These are phyloP conservation scores for Camptogramma bilineatum DNA, from an alignment of 2,888 invertebrate genomes.

Conservation along the genomic window DNA sequence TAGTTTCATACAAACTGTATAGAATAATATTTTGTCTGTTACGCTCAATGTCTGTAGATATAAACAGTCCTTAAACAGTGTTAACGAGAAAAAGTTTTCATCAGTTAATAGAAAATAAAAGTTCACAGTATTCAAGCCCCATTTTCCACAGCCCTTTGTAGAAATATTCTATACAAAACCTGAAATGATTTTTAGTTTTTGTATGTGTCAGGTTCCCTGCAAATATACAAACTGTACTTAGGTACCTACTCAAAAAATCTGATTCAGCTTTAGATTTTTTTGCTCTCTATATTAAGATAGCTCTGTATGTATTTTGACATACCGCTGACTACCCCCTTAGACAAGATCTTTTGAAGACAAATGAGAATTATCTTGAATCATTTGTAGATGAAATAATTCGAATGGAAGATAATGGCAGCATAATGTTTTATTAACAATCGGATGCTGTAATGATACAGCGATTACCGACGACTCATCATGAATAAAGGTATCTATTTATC, in stretches of 20 bases:
- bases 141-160: neutral
- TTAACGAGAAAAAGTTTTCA: constrained; percentile 18
- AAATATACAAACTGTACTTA: too few species aligned
- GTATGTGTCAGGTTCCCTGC: too few species aligned
- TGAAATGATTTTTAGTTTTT: neutral
- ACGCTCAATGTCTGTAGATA: too few species aligned
- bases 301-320: too few species aligned
- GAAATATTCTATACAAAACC: neutral
- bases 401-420: neutral
- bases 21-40: too few species aligned
- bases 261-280: too few species aligned
- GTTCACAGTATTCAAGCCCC: neutral
- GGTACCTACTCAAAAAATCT: too few species aligned
- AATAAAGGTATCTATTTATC: constrained; percentile 27
- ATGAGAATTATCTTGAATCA: neutral
- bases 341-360: too few species aligned
- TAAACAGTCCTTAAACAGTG: too few species aligned
- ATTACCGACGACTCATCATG: constrained; percentile 13
- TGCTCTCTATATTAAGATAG: too few species aligned
- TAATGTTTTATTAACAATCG: constrained; percentile 16
- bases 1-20: too few species aligned
- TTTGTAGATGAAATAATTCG: neutral
- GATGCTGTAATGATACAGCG: constrained; percentile 16
- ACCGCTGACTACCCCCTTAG: too few species aligned
- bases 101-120: constrained; percentile 4